Evolutionary conservation across 2,888 invertebrate genomes (phyloP), one percentile per base, ranked within the genome.

Genomic region (Rhogogaster chlorosoma): DNA sequence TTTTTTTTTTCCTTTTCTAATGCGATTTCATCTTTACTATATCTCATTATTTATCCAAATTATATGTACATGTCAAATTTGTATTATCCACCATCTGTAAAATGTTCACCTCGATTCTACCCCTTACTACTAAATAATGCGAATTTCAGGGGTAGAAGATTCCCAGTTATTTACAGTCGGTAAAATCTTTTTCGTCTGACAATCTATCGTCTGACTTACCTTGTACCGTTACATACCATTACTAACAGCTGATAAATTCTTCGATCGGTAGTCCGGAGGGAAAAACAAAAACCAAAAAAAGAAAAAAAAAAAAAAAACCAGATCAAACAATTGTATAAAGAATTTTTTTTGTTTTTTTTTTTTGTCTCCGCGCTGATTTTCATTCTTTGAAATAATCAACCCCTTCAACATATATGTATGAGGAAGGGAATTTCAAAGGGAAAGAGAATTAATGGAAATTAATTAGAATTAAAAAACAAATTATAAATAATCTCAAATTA

Each of bases 131-230:
- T n/a, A n/a, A 10, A 10, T 42, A 7, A 42, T 42, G 0, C 1
- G 12, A 42, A 42, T 61, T 26, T 26, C n/a, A 7, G 70, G 15
- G 29, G 10, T 42, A 6, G 5, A 29, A 71, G n/a, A 10, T 73
- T n/a, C 18, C 29, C 18, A 9, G 26, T 53, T 53, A 53, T 53
- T 53, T 32, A 53, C 77, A 49, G 77, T 77, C 77, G 77, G 32
- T 77, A 77, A 77, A 7, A 49, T n/a, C 29, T 1, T 0, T 26
- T 32, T 10, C 22, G 61, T 26, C 61, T 32, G 49, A 49, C 5
- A 49, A 49, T 18, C 10, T 22, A 73, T 38, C 1, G 22, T 3
- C 38, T 18, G 12, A 0, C 1, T n/a, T 73, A 73, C 22, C 18
- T 12, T 18, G 15, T 22, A 42, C 10, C 26, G 22, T n/a, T 42